Evolutionary conservation across 2,888 invertebrate genomes (phyloP).

Genomic region (Halictus ligatus): DNA sequence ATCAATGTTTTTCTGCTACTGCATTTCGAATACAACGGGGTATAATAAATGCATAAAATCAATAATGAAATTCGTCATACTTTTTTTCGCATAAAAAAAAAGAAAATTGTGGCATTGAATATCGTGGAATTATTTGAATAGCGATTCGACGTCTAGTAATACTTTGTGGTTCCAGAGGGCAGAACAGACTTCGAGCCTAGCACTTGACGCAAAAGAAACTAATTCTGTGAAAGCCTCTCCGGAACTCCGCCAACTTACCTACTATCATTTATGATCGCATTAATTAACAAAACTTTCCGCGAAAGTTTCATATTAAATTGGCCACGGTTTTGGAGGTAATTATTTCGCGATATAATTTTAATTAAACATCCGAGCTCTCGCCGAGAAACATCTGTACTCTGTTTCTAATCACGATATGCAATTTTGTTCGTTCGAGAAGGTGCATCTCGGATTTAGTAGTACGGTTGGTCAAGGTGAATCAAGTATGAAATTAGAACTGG

Average conservation of each 20-base stretch:
- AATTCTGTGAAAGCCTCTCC: conserved; percentile 39
- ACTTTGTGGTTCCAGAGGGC: background rate
- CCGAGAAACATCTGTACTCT: background rate
- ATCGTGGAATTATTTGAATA: background rate
- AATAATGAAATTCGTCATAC: background rate
- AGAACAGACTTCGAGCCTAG: conserved; percentile 26
- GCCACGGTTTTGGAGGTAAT: conserved; percentile 21
- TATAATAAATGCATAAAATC: conserved; percentile 4
- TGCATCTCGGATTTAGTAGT: background rate
- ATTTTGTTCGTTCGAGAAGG: background rate
- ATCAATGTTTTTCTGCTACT: background rate
- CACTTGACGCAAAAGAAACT: conserved; percentile 3
- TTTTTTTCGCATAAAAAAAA: background rate
- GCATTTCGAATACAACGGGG: background rate
- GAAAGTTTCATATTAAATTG: conserved; percentile 37
- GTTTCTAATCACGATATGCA: background rate
- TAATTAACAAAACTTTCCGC: conserved; percentile 38
- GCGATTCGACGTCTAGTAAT: background rate
- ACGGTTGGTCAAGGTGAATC: background rate
- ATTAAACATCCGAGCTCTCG: conserved; percentile 18
- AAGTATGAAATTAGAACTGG: conserved; percentile 2
- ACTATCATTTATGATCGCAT: conserved; percentile 40
- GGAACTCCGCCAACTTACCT: conserved; percentile 18
- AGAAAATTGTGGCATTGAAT: background rate
- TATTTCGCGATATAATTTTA: conserved; percentile 36